Evolutionary conservation across 2,797 vertebrate species (phyloP), one percentile per base, ranked within the genome.

Genomic region (Pseudochaenichthys georgianus): DNA sequence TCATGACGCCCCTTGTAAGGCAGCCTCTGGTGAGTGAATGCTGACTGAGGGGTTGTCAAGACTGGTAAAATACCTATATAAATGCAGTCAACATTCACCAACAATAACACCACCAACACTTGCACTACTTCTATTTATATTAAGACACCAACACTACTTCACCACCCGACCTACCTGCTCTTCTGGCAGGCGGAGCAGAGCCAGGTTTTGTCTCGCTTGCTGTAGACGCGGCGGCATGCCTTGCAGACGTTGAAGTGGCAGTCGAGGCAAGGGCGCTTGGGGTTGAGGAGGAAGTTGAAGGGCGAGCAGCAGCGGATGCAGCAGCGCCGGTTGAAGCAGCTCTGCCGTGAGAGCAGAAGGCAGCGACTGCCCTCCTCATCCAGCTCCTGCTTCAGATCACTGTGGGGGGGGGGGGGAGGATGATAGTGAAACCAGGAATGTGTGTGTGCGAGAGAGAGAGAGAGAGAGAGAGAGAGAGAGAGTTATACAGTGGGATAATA

Each of bases 281-380:
- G 95, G 90, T 97, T 98, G 91, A 99, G 94, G 15, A 99, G 94
- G 85, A 98, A 98, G 6, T 96, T 96, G 94, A 99, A 99, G 28
- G 97, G 96, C 0, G 95, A 90, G 67, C 97, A 99, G 89, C 98
- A 99, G 84, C 96, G 96, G 91, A 99, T 99, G 78, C 98, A 99
- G 92, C 97, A 99, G 85, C 94, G 96, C 82, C 95, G 95, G 42
- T 98, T 97, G 81, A 99, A 99, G 90, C 95, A 95, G 75, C 91
- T 93, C 91, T 98, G 97, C 77, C 94, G 96, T 5, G 96, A 96
- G 70, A 99, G 95, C 91, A 98, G 95, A 89, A 94, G 94, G 88
- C 97, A 96, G 82, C 96, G 97, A 93, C 93, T 97, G 82, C 95
- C 95, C 88, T 99, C 97, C 90, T 97, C 96, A 0, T 96, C 96